phyloP scores from a whole-genome alignment of 1,140 invertebrate genomes.

The Caenorhabditis tropicalis region DNA sequence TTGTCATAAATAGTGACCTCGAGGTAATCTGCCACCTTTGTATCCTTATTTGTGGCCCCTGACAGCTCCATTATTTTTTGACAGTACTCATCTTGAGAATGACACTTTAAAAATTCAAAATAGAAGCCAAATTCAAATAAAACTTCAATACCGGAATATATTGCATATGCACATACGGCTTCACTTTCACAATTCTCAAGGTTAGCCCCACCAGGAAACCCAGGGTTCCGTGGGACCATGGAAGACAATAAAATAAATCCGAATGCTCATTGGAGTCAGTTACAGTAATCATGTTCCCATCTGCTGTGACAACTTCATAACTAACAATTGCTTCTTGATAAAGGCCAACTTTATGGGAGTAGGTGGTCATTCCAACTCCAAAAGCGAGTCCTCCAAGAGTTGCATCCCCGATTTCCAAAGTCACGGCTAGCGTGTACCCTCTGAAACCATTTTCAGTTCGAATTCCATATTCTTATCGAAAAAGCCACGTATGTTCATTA shows the following conservation, averaged over 20 bases:
- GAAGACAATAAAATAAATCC: constrained; percentile 75
- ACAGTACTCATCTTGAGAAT: constrained; percentile 75
- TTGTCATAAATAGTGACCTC: constrained; percentile 76
- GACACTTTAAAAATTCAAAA: constrained; percentile 55
- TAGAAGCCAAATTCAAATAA: not conserved
- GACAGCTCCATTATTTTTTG: constrained; percentile 74
- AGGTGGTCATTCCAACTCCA: constrained; percentile 76
- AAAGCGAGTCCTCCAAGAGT: constrained; percentile 76
- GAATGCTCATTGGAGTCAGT: constrained; percentile 74
- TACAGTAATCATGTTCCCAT: constrained; percentile 74
- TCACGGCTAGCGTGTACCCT: constrained; percentile 76
- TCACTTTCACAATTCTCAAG: constrained; percentile 73
- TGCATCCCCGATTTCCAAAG: constrained; percentile 76
- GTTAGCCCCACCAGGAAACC: constrained; percentile 76
- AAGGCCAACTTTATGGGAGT: constrained; percentile 74
- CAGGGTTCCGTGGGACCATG: constrained; percentile 77
- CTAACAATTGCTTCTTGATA: constrained; percentile 75
- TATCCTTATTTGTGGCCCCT: constrained; percentile 72
- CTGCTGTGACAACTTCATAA: constrained; percentile 75
- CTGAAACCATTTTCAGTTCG: not conserved
- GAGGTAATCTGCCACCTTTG: constrained; percentile 74
- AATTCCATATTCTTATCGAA: not conserved
- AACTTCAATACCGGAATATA: constrained; percentile 74
- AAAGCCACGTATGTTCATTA: not conserved
- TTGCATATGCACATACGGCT: constrained; percentile 75